Base-by-base conservation (phyloP, 2,888 invertebrate species). In the Drosophila diplacantha region DNA sequence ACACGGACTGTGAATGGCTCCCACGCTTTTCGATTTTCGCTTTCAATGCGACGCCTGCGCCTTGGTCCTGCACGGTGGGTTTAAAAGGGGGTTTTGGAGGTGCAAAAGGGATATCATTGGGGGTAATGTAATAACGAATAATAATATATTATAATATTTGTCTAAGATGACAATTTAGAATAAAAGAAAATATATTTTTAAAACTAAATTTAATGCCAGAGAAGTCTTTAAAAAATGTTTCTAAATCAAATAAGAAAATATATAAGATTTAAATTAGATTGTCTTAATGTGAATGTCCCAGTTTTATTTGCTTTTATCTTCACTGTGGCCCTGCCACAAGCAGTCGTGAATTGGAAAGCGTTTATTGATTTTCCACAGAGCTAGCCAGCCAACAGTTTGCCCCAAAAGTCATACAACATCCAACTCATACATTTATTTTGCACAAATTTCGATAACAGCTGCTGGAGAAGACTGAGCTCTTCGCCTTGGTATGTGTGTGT, bases 31-130 rank as follows among this genome's bases (percentile, higher is more conserved):
- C 52, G 66, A 66, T 66, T 66, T 79, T 79, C 79, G 61, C 78
- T 78, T 78, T 81, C 81, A 75, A 53, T 78, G 57, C 72, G 38
- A 57, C 78, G 79, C 78, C 71, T 81, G 78, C 78, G 78, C 75
- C 34, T 52, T 11, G 5, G 29, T 44, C 14, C 34, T 16, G 64
- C 67, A 77, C 80, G 56, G 64, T 77, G 77, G 69, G 22, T 3
- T 3, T 1, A 5, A 14, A 14, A 5, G 29, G 8, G 8, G 8
- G 14, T 3, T 29, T 29, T 26, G 7, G 16, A 29, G 5, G 8
- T 5, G 22, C 8, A 5, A 44, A 34, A 14, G 7, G 16, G 3
- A 9, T 38, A 9, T 8, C 22, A 22, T 22, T 2, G 0, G 3
- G 3, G 39, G 4, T 5, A 38, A 38, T 12, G 2, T 20, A 1